phyloP scores from a whole-genome alignment of 2,797 vertebrate genomes.

The Australoheros facetus region DNA sequence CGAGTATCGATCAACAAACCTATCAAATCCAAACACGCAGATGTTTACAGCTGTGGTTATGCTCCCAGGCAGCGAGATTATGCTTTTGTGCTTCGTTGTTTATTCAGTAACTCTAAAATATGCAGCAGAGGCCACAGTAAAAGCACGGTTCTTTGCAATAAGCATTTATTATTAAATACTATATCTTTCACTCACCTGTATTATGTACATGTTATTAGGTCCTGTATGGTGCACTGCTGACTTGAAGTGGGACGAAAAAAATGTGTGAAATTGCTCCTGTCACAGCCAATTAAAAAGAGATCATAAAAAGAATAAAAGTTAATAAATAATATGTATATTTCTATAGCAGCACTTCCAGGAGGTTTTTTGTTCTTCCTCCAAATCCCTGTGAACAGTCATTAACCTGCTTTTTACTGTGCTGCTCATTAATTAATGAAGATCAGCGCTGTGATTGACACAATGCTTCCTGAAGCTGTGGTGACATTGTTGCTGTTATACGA shows the following conservation, averaged over 20 bases:
- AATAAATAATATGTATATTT: neutral
- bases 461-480: too few relatives aligned
- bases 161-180: neutral
- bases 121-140: neutral
- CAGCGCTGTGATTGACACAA: neutral
- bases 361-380: neutral
- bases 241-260: rapidly evolving
- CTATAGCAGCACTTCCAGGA: neutral
- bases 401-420: neutral
- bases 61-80: neutral
- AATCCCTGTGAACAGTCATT: neutral
- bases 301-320: neutral
- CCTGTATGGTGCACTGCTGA: neutral
- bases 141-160: neutral
- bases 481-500: rapidly evolving
- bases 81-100: neutral
- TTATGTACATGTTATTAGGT: rapidly evolving
- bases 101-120: constrained; percentile 4
- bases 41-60: neutral
- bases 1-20: constrained; percentile 13
- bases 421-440: neutral
- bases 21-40: constrained; percentile 44
- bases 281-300: neutral
- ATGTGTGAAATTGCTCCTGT: rapidly evolving
- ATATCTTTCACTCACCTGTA: neutral